A percentile compares a stretch with the other conserved stretches of the same genome.
These are phyloP conservation scores for Lethrus apterus DNA, from an alignment of 1,140 invertebrate species.

Conservation along the genomic window DNA sequence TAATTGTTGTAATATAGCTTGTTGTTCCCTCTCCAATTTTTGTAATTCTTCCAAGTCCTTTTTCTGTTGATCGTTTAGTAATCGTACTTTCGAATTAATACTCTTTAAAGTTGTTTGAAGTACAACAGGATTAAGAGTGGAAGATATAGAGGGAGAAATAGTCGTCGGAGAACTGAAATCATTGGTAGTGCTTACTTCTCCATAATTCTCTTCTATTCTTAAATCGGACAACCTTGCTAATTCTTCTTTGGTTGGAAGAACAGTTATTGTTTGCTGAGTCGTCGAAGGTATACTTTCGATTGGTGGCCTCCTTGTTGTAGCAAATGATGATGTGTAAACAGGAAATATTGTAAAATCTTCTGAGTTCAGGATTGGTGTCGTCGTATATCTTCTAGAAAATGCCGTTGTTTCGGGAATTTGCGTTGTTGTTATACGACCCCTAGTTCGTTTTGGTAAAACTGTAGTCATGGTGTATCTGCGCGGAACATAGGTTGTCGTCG, in stretches of 20 bases:
- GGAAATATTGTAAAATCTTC: constrained; percentile 5
- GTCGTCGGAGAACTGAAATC: constrained; percentile 10
- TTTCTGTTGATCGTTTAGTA: constrained; percentile 34
- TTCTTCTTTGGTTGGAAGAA: neutral
- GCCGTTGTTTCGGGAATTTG: neutral
- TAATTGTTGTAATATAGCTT: constrained; percentile 35
- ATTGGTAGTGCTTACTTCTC: constrained; percentile 8
- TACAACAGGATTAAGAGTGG: constrained; percentile 15
- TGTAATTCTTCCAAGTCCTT: constrained; percentile 34
- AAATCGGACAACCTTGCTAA: constrained; percentile 3
- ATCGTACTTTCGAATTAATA: constrained; percentile 7
- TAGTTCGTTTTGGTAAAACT: neutral
- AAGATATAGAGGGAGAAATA: neutral
- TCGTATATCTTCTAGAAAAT: constrained; percentile 13
- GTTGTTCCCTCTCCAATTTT: constrained; percentile 36
- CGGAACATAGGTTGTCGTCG: constrained; percentile 3
- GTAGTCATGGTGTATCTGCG: constrained; percentile 1
- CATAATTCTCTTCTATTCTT: constrained; percentile 5
- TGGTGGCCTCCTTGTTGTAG: constrained; percentile 16
- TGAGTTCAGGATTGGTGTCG: constrained; percentile 8
- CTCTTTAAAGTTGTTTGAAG: constrained; percentile 11
- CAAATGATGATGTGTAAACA: constrained; percentile 13
- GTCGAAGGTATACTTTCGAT: constrained; percentile 3
- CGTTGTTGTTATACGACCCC: neutral
- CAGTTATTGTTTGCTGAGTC: constrained; percentile 1